phyloP scores from a whole-genome alignment of 1,140 invertebrate genomes.

The Drosophila grimshawi region DNA sequence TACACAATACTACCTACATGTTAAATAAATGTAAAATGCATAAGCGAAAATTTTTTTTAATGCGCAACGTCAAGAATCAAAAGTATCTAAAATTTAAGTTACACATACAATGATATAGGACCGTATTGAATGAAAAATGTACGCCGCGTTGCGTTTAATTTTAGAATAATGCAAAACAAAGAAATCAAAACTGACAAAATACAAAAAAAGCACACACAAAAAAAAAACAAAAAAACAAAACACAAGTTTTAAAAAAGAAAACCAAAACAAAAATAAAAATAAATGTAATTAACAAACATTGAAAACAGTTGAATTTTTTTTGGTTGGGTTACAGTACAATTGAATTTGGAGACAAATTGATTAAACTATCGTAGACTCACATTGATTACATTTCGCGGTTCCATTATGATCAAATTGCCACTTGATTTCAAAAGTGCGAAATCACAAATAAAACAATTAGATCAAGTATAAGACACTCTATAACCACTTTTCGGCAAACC shows the following conservation, averaged over 20 bases:
- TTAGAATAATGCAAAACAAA: conserved; percentile 39
- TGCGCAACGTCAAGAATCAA: conserved; percentile 51
- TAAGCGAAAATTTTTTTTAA: conserved; percentile 48
- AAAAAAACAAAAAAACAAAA: conserved; percentile 28
- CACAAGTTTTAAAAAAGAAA: conserved; percentile 19
- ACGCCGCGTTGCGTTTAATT: conserved; percentile 19
- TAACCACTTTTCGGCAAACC: no score
- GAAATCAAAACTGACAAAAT: conserved; percentile 48
- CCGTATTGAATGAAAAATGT: conserved; percentile 8
- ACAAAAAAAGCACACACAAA: conserved; percentile 20
- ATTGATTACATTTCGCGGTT: no score
- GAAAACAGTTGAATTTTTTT: conserved; percentile 32
- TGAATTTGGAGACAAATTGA: no score
- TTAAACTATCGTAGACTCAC: no score
- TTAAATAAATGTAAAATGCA: conserved; percentile 52
- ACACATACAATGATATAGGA: conserved; percentile 28
- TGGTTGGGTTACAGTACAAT: neutral
- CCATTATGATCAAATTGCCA: no score
- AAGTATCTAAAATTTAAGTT: conserved; percentile 40
- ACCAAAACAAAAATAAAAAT: conserved; percentile 48
- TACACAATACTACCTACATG: conserved; percentile 9
- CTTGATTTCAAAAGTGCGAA: no score
- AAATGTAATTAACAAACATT: conserved; percentile 67
- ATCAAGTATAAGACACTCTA: no score
- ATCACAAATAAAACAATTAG: no score